These are phyloP conservation scores for Sylvicapra grimmia DNA, from an alignment of 2,113 vertebrate species.

Conservation along the genomic window DNA sequence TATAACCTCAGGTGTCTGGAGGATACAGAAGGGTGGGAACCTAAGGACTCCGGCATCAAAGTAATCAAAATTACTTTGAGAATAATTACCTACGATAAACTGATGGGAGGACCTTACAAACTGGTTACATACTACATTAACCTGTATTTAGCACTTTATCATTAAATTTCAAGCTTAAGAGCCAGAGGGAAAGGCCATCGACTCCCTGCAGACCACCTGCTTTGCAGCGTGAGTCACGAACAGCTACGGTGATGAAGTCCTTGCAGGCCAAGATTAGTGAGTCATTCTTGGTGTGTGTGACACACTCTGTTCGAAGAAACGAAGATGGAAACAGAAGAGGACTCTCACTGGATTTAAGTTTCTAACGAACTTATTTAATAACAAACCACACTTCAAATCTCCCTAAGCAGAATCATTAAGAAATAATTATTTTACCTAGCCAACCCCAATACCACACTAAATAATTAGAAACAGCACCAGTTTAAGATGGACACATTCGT, in stretches of 20 bases:
- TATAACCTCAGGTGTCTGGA: neutral
- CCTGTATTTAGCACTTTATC: neutral
- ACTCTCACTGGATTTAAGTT: neutral
- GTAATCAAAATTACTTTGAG: neutral
- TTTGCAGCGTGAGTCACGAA: neutral
- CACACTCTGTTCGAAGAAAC: neutral
- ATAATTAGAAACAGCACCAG: neutral
- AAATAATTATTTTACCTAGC: neutral
- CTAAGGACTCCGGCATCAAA: neutral
- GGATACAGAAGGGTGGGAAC: neutral
- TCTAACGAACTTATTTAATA: neutral
- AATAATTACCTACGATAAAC: neutral
- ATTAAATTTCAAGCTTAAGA: neutral
- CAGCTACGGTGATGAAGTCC: neutral
- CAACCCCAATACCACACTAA: neutral
- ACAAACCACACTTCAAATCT: neutral
- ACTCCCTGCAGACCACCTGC: neutral
- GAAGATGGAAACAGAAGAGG: neutral
- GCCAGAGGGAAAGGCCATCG: neutral
- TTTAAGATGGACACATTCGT: neutral
- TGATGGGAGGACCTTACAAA: neutral
- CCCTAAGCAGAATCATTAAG: neutral
- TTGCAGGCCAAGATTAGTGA: neutral
- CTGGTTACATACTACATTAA: neutral
- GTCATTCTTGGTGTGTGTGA: neutral